Evolutionary conservation across 2,888 invertebrate genomes (phyloP).

Genomic region (Tiliacea aurago): DNA sequence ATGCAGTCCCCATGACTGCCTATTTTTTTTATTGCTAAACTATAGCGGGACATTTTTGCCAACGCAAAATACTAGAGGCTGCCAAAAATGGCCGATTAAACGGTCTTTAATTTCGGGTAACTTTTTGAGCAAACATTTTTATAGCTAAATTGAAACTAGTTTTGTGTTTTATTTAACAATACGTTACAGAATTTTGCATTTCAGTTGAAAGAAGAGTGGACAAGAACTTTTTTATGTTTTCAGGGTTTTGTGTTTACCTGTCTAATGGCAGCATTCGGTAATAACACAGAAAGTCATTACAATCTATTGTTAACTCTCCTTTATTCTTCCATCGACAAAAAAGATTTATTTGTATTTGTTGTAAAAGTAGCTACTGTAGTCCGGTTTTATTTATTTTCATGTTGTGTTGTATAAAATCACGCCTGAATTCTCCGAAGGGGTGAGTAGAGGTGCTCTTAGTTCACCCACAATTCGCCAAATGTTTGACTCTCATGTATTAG

Average conservation of each 20-base stretch:
- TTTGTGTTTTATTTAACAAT: neutral
- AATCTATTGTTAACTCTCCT: neutral
- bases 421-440: no score
- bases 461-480: no score
- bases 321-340: constrained; percentile 1
- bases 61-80: constrained; percentile 25
- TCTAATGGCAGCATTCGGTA: neutral
- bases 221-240: neutral
- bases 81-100: constrained; percentile 20
- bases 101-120: constrained; percentile 30
- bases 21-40: constrained; percentile 21
- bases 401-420: neutral
- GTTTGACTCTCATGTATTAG: no score
- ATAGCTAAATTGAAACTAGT: constrained; percentile 18
- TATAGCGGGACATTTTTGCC: neutral
- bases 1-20: no score
- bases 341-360: no score
- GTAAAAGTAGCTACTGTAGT: neutral
- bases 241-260: neutral
- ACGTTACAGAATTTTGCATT: constrained; percentile 10
- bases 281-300: neutral
- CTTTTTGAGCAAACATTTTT: constrained; percentile 22
- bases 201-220: neutral
- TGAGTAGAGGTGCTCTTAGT: no score
- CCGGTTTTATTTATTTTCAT: neutral